phyloP scores from a whole-genome alignment of 2,797 vertebrate genomes.

The Hipposideros larvatus region DNA sequence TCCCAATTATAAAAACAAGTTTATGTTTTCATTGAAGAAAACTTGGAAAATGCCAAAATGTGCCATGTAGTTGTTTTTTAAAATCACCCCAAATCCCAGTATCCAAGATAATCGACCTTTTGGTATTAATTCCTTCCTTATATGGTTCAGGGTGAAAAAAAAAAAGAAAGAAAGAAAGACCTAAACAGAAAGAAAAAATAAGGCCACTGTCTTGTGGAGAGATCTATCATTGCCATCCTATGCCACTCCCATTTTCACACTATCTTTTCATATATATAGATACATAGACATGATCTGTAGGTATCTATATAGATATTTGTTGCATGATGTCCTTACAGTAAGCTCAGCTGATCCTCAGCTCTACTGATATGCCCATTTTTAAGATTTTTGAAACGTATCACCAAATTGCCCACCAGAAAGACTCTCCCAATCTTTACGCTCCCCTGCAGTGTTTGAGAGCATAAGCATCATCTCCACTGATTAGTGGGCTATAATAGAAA shows the following conservation, averaged over 20 bases:
- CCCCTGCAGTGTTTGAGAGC: neutral
- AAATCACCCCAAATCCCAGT: neutral
- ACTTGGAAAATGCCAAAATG: neutral
- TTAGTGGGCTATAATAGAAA: neutral
- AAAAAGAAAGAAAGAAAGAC: neutral
- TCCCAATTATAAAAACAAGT: neutral
- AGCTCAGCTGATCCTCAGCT: neutral
- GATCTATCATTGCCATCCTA: neutral
- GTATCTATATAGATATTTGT: neutral
- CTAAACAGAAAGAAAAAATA: neutral
- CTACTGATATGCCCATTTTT: neutral
- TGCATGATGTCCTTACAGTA: neutral
- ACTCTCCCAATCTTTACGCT: neutral
- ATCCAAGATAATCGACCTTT: neutral
- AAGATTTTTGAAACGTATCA: neutral
- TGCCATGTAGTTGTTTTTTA: neutral
- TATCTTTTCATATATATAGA: neutral
- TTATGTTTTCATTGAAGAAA: neutral
- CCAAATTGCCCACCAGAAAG: neutral
- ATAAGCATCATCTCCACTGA: neutral
- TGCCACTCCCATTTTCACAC: neutral
- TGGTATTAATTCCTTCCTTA: neutral
- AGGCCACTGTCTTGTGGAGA: neutral
- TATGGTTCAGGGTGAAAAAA: neutral
- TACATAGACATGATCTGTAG: too few relatives aligned